Conservation (phyloP, 1,140 invertebrate genomes). For the Delia radicum region DNA sequence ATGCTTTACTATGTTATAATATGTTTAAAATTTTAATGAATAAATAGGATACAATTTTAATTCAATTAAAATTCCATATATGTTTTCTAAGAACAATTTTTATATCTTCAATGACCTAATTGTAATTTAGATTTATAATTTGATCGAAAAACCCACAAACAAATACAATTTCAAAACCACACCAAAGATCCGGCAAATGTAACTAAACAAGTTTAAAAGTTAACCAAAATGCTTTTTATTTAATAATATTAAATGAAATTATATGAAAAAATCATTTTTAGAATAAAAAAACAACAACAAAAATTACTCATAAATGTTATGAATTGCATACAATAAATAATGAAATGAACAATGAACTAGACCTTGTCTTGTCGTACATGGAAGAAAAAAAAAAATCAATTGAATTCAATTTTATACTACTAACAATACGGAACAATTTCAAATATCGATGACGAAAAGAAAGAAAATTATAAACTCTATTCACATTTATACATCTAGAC, state of each 20-base stretch:
- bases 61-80: no score
- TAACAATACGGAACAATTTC: neutral
- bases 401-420: neutral
- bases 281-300: neutral
- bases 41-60: no score
- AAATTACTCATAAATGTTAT: constrained; percentile 14
- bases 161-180: neutral
- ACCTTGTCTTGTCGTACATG: neutral
- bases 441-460: neutral
- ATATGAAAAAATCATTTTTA: neutral
- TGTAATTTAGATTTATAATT: neutral
- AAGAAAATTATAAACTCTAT: no score
- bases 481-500: no score
- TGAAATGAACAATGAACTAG: constrained; percentile 1
- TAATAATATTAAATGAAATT: neutral
- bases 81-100: neutral
- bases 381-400: neutral
- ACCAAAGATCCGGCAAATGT: neutral
- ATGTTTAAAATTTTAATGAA: no score
- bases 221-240: neutral
- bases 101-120: neutral
- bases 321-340: neutral
- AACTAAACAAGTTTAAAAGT: neutral
- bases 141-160: neutral
- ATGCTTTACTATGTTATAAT: no score